Conservation (phyloP, 2,113 vertebrate species). For the Atrichornis clamosus region DNA sequence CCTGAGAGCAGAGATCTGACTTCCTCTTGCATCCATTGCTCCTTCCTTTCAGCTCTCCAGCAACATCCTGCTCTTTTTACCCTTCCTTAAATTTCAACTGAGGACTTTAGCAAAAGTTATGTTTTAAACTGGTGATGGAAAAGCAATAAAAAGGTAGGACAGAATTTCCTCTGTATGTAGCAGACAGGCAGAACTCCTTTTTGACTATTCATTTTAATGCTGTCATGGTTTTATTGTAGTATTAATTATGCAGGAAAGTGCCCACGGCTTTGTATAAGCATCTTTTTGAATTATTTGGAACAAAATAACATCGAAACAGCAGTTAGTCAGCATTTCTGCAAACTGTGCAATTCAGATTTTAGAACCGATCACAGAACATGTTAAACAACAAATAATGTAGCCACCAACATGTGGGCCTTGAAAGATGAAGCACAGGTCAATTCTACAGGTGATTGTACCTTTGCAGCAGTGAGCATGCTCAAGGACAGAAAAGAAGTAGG, state of each 20-base stretch:
- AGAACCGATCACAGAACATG: background rate
- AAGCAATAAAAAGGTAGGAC: background rate
- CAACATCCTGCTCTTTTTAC: background rate
- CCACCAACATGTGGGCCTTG: rapidly evolving
- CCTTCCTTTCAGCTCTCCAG: background rate
- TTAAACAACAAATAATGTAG: background rate
- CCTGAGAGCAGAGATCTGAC: background rate
- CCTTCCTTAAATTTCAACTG: background rate
- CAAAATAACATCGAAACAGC: background rate
- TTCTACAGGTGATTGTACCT: background rate
- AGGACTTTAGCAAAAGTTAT: background rate
- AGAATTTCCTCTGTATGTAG: background rate
- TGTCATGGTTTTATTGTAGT: background rate
- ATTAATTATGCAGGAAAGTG: background rate
- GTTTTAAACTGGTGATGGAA: background rate
- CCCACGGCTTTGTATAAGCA: background rate
- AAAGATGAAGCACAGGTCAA: background rate
- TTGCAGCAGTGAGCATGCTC: background rate
- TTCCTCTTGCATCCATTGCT: background rate
- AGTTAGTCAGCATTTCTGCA: constrained; percentile 24
- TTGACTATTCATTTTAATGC: constrained; percentile 25
- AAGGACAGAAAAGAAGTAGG: background rate
- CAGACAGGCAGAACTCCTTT: background rate
- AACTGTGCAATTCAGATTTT: background rate
- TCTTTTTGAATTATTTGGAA: constrained; percentile 16